Evolutionary conservation across 2,888 invertebrate species (phyloP).

Genomic region (Drosophila histrio): DNA sequence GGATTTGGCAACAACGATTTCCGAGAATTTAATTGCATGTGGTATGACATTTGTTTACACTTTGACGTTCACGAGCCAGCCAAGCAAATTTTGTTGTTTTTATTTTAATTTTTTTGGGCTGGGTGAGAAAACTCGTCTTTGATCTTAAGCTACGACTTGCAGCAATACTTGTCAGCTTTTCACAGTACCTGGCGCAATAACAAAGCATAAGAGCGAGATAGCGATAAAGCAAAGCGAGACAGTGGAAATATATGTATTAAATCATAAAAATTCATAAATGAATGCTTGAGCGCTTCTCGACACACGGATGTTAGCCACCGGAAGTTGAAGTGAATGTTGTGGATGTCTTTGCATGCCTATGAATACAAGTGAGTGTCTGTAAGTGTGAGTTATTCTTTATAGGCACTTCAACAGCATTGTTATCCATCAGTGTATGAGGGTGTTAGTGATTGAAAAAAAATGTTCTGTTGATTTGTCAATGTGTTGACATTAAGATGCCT

Average conservation of each 20-base stretch:
- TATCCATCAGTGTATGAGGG: conserved; percentile 9
- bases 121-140: conserved; percentile 45
- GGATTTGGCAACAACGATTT: conserved; percentile 77
- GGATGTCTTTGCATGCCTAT: conserved; percentile 10
- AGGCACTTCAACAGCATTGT: conserved; percentile 21
- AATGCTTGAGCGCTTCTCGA: conserved; percentile 70
- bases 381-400: conserved; percentile 11
- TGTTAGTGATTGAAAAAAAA: background rate
- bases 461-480: background rate
- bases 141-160: conserved; percentile 42
- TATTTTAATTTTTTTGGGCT: background rate
- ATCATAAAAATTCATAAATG: conserved; percentile 78
- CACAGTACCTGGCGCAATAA: conserved; percentile 15
- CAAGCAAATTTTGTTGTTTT: background rate
- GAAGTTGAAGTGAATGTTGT: conserved; percentile 46
- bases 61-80: conserved; percentile 24
- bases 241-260: conserved; percentile 35
- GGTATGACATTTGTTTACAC: conserved; percentile 69
- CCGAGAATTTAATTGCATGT: conserved; percentile 74
- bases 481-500: background rate
- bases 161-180: conserved; percentile 56
- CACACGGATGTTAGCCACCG: conserved; percentile 70
- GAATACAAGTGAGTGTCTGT: background rate
- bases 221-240: conserved; percentile 1
- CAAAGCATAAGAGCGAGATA: background rate